Conservation (phyloP, 2,797 vertebrate species). For the Spea hammondii region DNA sequence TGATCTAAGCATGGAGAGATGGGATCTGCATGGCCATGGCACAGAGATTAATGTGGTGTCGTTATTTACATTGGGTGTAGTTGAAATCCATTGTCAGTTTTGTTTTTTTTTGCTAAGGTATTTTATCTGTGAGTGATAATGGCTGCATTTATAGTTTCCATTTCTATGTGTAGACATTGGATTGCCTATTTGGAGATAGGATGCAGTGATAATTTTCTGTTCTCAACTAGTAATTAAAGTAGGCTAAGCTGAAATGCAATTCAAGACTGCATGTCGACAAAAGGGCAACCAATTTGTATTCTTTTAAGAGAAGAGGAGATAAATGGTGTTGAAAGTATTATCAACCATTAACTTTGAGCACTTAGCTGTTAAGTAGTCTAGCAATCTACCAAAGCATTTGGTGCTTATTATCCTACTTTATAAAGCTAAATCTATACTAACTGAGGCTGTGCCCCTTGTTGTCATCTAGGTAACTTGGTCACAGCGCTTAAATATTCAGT, state of each 20-base stretch:
- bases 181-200: background rate
- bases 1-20: too few relatives aligned
- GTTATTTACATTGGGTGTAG: too few relatives aligned
- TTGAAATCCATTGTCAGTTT: too few relatives aligned
- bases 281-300: constrained; percentile 4
- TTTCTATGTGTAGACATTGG: background rate
- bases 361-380: background rate
- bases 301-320: constrained; percentile 1
- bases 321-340: background rate
- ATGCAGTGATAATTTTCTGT: background rate
- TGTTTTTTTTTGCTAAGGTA: too few relatives aligned
- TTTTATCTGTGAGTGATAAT: too few relatives aligned
- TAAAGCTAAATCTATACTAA: background rate
- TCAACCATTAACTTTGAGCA: background rate
- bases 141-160: too few relatives aligned
- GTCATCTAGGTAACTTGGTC: background rate
- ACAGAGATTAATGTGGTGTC: too few relatives aligned
- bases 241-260: background rate
- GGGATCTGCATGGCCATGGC: too few relatives aligned
- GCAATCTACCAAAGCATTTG: background rate
- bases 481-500: background rate
- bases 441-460: background rate
- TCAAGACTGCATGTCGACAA: background rate
- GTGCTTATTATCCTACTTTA: background rate
- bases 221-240: constrained; percentile 4